These are phyloP conservation scores for Tolmerus cingulatus DNA, from an alignment of 2,888 invertebrate genomes.

Conservation along the genomic window DNA sequence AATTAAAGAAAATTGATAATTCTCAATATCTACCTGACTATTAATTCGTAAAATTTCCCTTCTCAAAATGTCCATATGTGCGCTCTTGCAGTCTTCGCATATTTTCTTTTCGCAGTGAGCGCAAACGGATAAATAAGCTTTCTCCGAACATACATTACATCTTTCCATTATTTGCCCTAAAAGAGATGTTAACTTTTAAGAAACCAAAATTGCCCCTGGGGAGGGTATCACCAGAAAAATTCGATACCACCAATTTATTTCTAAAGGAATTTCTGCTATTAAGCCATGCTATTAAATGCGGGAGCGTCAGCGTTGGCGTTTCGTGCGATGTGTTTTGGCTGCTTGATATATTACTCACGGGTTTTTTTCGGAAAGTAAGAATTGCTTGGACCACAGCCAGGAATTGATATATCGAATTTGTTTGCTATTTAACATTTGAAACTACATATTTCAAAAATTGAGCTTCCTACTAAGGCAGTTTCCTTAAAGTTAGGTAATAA, in stretches of 20 bases:
- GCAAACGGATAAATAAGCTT: slow-evolving; percentile 87
- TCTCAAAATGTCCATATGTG: slow-evolving; percentile 94
- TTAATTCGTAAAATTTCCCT: slow-evolving; percentile 90
- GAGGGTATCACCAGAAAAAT: background rate
- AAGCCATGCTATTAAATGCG: background rate
- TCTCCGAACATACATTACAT: slow-evolving; percentile 92
- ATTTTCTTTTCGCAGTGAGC: slow-evolving; percentile 97
- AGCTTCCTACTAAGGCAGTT: background rate
- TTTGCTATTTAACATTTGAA: background rate
- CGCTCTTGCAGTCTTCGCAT: slow-evolving; percentile 94
- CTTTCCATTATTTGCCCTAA: slow-evolving; percentile 87
- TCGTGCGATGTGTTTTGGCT: background rate
- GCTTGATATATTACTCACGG: background rate
- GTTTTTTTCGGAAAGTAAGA: background rate
- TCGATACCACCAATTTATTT: background rate
- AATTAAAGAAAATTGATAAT: background rate
- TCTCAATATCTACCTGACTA: slow-evolving; percentile 70
- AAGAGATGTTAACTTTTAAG: background rate
- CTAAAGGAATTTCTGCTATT: background rate
- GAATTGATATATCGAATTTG: background rate
- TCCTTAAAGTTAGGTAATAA: background rate
- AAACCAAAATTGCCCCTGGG: background rate
- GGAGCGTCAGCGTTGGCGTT: background rate
- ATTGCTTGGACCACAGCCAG: background rate
- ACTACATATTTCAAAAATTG: background rate